A percentile compares a stretch with the other conserved stretches of the same genome.
Conservation (phyloP, 1,140 invertebrate genomes). For the Papilio helenus region DNA sequence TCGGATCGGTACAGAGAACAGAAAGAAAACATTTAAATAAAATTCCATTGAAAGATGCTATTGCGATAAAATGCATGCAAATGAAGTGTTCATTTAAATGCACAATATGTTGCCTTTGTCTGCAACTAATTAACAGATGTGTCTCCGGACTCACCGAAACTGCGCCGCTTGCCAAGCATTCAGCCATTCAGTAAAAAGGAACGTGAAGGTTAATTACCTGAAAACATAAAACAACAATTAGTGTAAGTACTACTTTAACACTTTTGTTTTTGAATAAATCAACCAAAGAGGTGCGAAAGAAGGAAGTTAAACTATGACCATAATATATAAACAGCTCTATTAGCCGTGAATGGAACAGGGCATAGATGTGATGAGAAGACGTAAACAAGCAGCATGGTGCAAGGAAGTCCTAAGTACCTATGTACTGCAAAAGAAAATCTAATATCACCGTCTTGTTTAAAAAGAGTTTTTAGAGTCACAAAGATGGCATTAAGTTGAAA, state of each 20-base stretch:
- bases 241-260: constrained; percentile 36
- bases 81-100: constrained; percentile 33
- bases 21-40: constrained; percentile 3
- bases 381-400: too few species aligned
- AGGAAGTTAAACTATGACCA: neutral
- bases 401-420: too few species aligned
- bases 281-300: neutral
- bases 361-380: too few species aligned
- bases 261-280: constrained; percentile 8
- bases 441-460: too few species aligned
- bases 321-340: neutral
- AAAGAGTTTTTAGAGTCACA: too few species aligned
- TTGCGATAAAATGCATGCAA: constrained; percentile 25
- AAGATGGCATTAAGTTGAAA: neutral
- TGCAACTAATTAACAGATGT: constrained; percentile 64
- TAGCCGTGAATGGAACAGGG: too few species aligned
- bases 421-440: too few species aligned
- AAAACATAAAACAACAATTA: constrained; percentile 77
- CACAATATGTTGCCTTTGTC: constrained; percentile 39
- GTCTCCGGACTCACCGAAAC: constrained; percentile 71
- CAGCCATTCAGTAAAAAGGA: constrained; percentile 66
- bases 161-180: constrained; percentile 72
- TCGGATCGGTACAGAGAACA: neutral
- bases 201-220: constrained; percentile 81
- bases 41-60: constrained; percentile 23